A percentile compares a stretch with the other conserved stretches of the same genome.
phyloP scores from a whole-genome alignment of 2,797 vertebrate genomes.

The Schizopygopsis malacanthus region DNA sequence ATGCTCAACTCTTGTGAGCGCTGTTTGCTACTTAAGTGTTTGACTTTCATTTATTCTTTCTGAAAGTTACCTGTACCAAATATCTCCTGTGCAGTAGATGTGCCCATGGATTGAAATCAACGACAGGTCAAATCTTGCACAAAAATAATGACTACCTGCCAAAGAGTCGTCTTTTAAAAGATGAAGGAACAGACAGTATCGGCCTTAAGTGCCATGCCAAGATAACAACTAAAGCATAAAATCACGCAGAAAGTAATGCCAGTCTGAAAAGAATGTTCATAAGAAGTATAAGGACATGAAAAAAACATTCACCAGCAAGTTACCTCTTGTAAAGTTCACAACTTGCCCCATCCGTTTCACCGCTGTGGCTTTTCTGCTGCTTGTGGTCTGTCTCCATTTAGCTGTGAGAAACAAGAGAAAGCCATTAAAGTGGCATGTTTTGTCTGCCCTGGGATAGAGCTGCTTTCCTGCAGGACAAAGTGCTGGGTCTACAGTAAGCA shows the following conservation, averaged over 20 bases:
- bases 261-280: neutral
- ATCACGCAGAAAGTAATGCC: neutral
- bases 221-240: slow-evolving; percentile 23
- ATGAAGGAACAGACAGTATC: slow-evolving; percentile 7
- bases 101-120: slow-evolving; percentile 33
- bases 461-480: slow-evolving; percentile 41
- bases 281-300: slow-evolving; percentile 27
- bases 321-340: slow-evolving; percentile 40
- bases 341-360: slow-evolving; percentile 33
- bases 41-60: slow-evolving; percentile 14
- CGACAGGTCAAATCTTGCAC: slow-evolving; percentile 4
- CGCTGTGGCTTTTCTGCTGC: slow-evolving; percentile 23
- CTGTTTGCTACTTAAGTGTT: neutral
- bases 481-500: slow-evolving; percentile 36
- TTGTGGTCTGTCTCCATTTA: slow-evolving; percentile 37
- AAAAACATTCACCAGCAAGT: neutral
- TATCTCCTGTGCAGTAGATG: neutral
- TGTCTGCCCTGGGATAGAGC: slow-evolving; percentile 13
- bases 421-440: slow-evolving; percentile 56
- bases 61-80: slow-evolving; percentile 8
- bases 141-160: slow-evolving; percentile 21
- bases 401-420: slow-evolving; percentile 52
- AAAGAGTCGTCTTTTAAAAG: slow-evolving; percentile 21
- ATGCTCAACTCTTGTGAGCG: neutral
- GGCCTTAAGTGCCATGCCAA: slow-evolving; percentile 8